Percentiles rank a stretch among this genome's conserved stretches.
Conservation (phyloP, 2,113 vertebrate genomes). For the Falcunculus frontatus region DNA sequence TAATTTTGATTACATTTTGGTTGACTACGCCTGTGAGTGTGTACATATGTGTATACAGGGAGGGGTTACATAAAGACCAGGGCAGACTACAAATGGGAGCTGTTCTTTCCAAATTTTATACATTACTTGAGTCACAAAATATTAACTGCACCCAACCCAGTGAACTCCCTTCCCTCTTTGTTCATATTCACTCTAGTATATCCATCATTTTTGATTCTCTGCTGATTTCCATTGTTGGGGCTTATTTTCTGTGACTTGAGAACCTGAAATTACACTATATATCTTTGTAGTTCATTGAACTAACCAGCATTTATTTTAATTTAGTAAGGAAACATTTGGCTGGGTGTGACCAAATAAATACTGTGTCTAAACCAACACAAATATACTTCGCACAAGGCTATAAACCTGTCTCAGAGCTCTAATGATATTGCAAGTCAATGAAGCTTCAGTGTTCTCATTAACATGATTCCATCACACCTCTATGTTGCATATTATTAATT, state of each 20-base stretch:
- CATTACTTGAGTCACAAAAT: neutral
- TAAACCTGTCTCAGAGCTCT: slow-evolving; percentile 43
- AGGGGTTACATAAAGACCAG: neutral
- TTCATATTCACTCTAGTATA: slow-evolving; percentile 8
- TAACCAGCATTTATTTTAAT: slow-evolving; percentile 50
- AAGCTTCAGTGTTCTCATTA: slow-evolving; percentile 57
- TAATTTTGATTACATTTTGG: neutral
- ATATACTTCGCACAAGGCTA: slow-evolving; percentile 21
- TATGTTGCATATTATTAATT: slow-evolving; percentile 49
- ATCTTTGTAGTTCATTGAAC: slow-evolving; percentile 47
- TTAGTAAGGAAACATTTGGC: slow-evolving; percentile 44
- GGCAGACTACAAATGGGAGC: neutral
- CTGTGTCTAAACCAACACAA: slow-evolving; percentile 35
- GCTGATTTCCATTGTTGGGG: slow-evolving; percentile 3
- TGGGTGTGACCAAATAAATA: slow-evolving; percentile 56
- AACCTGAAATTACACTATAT: slow-evolving; percentile 27
- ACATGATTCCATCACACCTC: slow-evolving; percentile 36
- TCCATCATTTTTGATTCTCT: slow-evolving; percentile 13
- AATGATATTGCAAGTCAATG: slow-evolving; percentile 57
- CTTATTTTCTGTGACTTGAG: slow-evolving; percentile 44
- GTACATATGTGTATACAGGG: neutral
- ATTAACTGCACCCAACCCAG: neutral
- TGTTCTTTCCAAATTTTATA: slow-evolving; percentile 13
- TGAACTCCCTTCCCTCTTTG: slow-evolving; percentile 9
- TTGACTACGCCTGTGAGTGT: neutral